A percentile compares a stretch with the other conserved stretches of the same genome.
Evolutionary conservation across 2,113 vertebrate species (phyloP).

Genomic region (Pachyramphus minor): DNA sequence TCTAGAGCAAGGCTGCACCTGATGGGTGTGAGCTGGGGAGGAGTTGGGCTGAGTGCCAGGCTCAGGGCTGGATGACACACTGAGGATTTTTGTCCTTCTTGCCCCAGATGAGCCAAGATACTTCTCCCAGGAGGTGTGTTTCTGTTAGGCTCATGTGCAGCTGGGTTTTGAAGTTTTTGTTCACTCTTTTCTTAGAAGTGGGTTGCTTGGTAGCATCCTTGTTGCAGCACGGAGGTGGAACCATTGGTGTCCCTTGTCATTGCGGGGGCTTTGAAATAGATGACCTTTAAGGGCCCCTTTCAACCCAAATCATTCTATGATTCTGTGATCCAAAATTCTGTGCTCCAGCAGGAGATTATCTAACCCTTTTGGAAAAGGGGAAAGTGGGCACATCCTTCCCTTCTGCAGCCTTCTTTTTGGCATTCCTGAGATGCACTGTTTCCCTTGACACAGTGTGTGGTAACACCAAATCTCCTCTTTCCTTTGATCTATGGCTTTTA

Average conservation of each 20-base stretch:
- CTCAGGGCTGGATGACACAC: not conserved
- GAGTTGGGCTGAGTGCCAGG: not conserved
- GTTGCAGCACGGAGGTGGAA: rapidly evolving
- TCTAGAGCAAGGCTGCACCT: not conserved
- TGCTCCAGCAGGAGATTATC: not conserved
- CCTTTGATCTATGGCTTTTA: not conserved
- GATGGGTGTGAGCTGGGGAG: not conserved
- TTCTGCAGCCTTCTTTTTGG: rapidly evolving
- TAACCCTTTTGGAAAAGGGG: not conserved
- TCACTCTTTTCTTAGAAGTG: not conserved
- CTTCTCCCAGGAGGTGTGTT: not conserved
- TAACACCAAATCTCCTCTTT: not conserved
- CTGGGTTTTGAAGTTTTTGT: not conserved
- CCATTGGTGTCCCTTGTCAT: not conserved
- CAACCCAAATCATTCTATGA: not conserved
- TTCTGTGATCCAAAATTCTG: not conserved
- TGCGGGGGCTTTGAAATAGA: not conserved
- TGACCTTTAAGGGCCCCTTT: not conserved
- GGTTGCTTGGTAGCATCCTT: not conserved
- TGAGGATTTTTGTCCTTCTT: not conserved
- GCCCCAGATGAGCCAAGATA: not conserved
- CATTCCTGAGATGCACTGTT: not conserved
- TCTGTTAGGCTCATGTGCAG: not conserved
- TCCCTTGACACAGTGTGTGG: not conserved
- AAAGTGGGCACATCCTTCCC: not conserved